Percentiles rank a stretch among this genome's conserved stretches.
Evolutionary conservation across 2,888 invertebrate species (phyloP).

Genomic region (Apamea crenata): DNA sequence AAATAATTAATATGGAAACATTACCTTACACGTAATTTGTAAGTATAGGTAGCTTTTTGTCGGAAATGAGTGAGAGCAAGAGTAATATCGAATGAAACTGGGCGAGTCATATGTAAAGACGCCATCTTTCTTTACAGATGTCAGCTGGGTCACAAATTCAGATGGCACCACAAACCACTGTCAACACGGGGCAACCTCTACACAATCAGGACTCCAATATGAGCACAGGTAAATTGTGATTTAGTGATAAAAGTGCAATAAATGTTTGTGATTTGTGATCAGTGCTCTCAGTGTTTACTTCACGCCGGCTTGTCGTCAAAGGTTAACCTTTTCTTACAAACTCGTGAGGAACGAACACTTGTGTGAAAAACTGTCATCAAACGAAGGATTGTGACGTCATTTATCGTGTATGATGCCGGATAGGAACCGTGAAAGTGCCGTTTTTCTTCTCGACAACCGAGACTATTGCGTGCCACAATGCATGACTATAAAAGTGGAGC

Average conservation of each 20-base stretch:
- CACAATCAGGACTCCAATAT: constrained; percentile 99
- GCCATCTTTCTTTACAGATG: constrained; percentile 94
- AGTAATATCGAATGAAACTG: constrained; percentile 78
- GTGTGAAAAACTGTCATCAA: constrained; percentile 82
- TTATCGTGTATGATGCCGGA: constrained; percentile 87
- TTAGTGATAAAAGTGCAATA: constrained; percentile 85
- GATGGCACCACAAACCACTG: constrained; percentile 98
- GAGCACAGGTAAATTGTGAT: constrained; percentile 95
- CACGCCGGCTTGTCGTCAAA: constrained; percentile 77
- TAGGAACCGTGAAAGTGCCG: constrained; percentile 88
- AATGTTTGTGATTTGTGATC: constrained; percentile 84
- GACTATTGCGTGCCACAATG: constrained; percentile 86
- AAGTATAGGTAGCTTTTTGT: constrained; percentile 73
- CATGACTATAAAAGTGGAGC: constrained; percentile 88
- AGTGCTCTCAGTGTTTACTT: constrained; percentile 85
- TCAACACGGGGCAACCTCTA: constrained; percentile 95
- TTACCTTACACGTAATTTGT: constrained; percentile 78
- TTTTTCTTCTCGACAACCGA: constrained; percentile 83
- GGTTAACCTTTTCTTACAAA: constrained; percentile 79
- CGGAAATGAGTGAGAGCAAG: constrained; percentile 71
- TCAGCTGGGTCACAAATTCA: constrained; percentile 99
- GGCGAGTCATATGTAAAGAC: constrained; percentile 90
- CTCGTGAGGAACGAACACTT: constrained; percentile 78
- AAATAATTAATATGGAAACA: constrained; percentile 75
- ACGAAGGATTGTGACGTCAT: constrained; percentile 87